Evolutionary conservation across 1,140 invertebrate genomes (phyloP).

Genomic region (Tyrophagus putrescentiae): DNA sequence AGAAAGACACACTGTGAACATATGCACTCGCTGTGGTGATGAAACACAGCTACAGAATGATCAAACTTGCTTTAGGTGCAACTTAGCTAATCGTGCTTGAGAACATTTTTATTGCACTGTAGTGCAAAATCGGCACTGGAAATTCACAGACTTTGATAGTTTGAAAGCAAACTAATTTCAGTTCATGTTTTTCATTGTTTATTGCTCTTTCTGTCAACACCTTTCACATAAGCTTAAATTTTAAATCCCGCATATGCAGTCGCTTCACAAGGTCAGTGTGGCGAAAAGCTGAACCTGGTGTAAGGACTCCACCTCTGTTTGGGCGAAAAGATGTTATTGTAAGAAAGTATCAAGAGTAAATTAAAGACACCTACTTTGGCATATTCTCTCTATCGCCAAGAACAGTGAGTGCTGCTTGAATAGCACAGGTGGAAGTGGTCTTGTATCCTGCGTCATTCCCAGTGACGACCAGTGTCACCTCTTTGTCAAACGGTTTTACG

Average conservation of each 20-base stretch:
- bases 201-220: too few relatives aligned
- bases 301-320: constrained; percentile 43
- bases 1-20: too few relatives aligned
- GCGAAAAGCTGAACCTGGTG: constrained; percentile 44
- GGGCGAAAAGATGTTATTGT: constrained; percentile 24
- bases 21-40: too few relatives aligned
- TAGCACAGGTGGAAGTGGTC: constrained; percentile 50
- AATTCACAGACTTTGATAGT: too few relatives aligned
- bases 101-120: too few relatives aligned
- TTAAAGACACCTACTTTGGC: constrained; percentile 43
- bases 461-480: constrained; percentile 43
- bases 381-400: constrained; percentile 59
- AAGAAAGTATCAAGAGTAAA: constrained; percentile 30
- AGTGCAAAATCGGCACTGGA: too few relatives aligned
- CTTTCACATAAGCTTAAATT: constrained; percentile 40
- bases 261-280: constrained; percentile 48
- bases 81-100: too few relatives aligned
- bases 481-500: constrained; percentile 46
- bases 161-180: too few relatives aligned
- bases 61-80: too few relatives aligned
- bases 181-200: too few relatives aligned
- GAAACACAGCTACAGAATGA: too few relatives aligned
- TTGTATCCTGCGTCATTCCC: constrained; percentile 57
- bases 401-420: constrained; percentile 55
- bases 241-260: constrained; percentile 43